Evolutionary conservation across 1,140 invertebrate species (phyloP), one percentile per base, ranked within the genome.

Genomic region (Drosophila teissieri): DNA sequence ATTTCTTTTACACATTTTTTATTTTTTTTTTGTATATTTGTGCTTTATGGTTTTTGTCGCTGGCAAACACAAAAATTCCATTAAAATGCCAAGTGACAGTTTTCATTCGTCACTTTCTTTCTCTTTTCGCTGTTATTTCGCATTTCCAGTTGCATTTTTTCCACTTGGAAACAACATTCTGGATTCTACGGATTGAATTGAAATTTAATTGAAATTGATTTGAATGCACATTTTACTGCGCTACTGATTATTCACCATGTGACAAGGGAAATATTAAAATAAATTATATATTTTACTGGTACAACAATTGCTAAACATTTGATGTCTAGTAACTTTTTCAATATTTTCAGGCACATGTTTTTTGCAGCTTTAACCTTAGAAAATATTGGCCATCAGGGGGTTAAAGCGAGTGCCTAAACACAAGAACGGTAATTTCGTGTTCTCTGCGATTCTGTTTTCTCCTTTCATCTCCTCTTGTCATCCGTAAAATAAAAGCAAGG

Each of bases 61-160:
- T 40, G n/a, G 17, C 15, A 65, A 81, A 79, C 83, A 86, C 79
- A 77, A 56, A 79, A 88, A 77, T 88, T 79, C 79, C 79, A 86
- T 86, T 86, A 88, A 86, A 86, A 81, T 82, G 72, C 75, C 78
- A 86, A 86, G 67, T 86, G 70, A 79, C 78, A 72, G 44, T 73
- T 77, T 61, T 10, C 12, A 19, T 4, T 6, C 7, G n/a, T 10
- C 46, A 27, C 6, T 31, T 49, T 27, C 12, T 27, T 49, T 31
- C 17, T n/a, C 2, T 3, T 27, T 15, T 31, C n/a, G n/a, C n/a
- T n/a, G n/a, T 31, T 4, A 31, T 31, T 31, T 31, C 5, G 19
- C 3, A 44, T 40, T 40, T 40, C 4, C 45, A 49, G 14, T 49
- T 8, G 27, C 19, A 19, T 19, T 19, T 19, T 19, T 19, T 19